Conservation (phyloP, 2,888 invertebrate genomes). For the Pristionchus arcanus region DNA sequence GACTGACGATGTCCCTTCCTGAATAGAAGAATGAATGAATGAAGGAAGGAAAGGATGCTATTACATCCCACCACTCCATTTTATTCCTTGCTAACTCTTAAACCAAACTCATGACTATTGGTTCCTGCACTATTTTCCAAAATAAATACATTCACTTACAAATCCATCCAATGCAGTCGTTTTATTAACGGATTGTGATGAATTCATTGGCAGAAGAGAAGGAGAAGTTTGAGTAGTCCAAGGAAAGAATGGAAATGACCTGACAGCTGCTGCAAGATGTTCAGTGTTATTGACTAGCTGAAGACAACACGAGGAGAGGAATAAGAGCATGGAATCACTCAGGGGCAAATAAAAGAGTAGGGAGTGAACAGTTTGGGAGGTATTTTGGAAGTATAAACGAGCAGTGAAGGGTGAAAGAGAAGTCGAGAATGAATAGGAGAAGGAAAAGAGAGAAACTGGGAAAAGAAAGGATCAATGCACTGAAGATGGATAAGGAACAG, state of each 20-base stretch:
- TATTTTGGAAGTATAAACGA: background rate
- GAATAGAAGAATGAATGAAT: background rate
- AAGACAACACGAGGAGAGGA: slow-evolving; percentile 5
- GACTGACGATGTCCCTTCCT: slow-evolving; percentile 33
- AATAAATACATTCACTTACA: background rate
- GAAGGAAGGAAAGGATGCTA: background rate
- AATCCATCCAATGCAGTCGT: background rate
- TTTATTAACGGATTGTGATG: background rate
- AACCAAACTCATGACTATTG: background rate
- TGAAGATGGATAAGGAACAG: slow-evolving; percentile 40
- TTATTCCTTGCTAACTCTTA: background rate
- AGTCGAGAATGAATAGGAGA: slow-evolving; percentile 17
- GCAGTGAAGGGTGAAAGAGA: slow-evolving; percentile 14
- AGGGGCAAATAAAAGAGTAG: background rate
- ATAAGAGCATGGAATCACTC: background rate
- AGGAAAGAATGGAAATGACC: slow-evolving; percentile 2
- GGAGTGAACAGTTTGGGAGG: background rate
- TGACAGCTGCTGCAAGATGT: slow-evolving; percentile 32
- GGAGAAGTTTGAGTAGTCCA: background rate
- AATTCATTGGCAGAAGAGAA: background rate
- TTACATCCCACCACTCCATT: background rate
- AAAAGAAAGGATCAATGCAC: slow-evolving; percentile 36
- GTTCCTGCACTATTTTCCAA: background rate
- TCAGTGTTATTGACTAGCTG: slow-evolving; percentile 29
- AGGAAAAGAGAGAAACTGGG: background rate